Evolutionary conservation across 1,140 invertebrate genomes (phyloP), one percentile per base, ranked within the genome.

Genomic region (Leptinotarsa lineolata): DNA sequence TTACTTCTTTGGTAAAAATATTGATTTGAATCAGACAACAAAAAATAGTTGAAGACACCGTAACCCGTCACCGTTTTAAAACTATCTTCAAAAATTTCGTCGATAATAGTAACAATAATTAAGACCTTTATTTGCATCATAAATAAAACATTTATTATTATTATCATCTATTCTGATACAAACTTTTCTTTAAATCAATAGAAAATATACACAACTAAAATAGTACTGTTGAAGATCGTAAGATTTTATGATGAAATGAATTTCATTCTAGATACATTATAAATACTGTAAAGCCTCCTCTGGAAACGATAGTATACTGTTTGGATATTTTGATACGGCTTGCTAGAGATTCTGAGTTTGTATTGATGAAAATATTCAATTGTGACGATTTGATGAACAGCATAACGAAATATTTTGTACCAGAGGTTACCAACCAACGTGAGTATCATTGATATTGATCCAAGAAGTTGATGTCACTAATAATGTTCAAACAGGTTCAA

Each of bases 291-390:
- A 88, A 88, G 79, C 91, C 91, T 21, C 86, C 89, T 65, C 87
- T 90, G 46, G 87, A 89, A 79, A 91, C 88, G 74, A 87, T 92
- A 1, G 88, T 89, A 44, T 90, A 89, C 76, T 89, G 89, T 24
- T 80, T 94, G 60, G 91, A 94, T 85, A 89, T 93, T 77, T 84
- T 94, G 44, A 91, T 88, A 59, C 87, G 92, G 73, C 83, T 94
- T 16, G 86, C 88, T 2, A 88, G 92, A 82, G 89, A 92, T 81
- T 92, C 90, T 8, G 80, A 85, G n/a, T 87, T 90, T 78, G 87
- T 87, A 64, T 86, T 89, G 4, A 81, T 85, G 11, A 88, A 87
- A 80, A 87, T 94, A 60, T 84, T 88, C 13, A 82, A 86, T 24
- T 87, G 86, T 67, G 86, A 88, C 4, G 81, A 88, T 78, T 84